phyloP scores from a whole-genome alignment of 2,113 vertebrate species.

The Gila orcuttii region DNA sequence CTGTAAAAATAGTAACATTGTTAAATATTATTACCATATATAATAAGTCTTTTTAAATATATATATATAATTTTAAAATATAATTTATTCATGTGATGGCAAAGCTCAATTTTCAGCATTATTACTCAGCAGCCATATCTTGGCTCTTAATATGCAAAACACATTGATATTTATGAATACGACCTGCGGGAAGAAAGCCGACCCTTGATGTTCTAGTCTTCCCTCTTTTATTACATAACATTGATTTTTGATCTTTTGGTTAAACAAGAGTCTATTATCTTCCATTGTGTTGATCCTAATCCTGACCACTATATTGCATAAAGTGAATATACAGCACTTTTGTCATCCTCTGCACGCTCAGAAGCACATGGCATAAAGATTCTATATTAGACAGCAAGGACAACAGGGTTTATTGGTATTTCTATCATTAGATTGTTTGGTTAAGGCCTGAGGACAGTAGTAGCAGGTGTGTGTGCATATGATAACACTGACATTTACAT shows the following conservation, averaged over 20 bases:
- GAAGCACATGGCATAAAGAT: background rate
- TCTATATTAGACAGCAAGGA: background rate
- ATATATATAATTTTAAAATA: background rate
- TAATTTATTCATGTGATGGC: background rate
- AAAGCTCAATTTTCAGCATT: background rate
- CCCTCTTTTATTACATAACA: background rate
- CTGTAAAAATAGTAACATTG: background rate
- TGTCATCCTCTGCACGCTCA: background rate
- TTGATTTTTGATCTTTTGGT: slow-evolving; percentile 32
- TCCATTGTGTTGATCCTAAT: slow-evolving; percentile 6
- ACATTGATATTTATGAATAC: background rate
- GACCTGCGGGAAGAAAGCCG: background rate
- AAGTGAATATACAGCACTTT: background rate
- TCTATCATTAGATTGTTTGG: slow-evolving; percentile 24
- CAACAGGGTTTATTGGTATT: slow-evolving; percentile 19
- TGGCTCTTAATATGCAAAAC: background rate
- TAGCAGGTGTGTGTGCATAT: slow-evolving; percentile 25
- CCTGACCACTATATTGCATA: background rate
- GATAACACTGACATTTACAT: background rate
- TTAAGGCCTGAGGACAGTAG: background rate
- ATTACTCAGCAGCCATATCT: background rate
- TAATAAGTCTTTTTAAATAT: background rate
- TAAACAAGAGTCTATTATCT: slow-evolving; percentile 38
- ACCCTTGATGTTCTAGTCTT: background rate
- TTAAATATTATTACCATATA: background rate